Conservation (phyloP, 1,140 invertebrate genomes). For the Cheumatopsyche charites region DNA sequence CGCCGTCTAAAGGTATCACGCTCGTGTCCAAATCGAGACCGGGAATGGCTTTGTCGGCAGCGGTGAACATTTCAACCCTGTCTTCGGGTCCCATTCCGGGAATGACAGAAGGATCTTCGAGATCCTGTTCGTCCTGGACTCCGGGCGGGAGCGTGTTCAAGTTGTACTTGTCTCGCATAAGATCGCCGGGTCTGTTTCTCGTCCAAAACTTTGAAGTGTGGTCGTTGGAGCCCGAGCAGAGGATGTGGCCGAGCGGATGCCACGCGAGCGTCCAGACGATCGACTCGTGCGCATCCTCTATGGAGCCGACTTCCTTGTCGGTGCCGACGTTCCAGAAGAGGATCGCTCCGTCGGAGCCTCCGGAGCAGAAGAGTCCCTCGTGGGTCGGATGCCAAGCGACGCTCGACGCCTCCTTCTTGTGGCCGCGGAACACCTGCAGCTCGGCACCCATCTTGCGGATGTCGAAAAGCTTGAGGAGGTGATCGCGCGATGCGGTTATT, state of each 20-base stretch:
- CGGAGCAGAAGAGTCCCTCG: conserved; percentile 94
- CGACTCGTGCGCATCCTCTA: conserved; percentile 98
- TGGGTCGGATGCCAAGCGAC: conserved; percentile 98
- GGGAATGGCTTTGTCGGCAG: conserved; percentile 74
- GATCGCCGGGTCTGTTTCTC: conserved; percentile 95
- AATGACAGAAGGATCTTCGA: conserved; percentile 80
- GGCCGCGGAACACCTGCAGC: conserved; percentile 95
- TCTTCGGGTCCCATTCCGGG: conserved; percentile 97
- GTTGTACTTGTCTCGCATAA: conserved; percentile 97
- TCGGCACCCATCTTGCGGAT: conserved; percentile 93
- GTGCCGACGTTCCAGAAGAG: conserved; percentile 98
- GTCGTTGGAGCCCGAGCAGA: conserved; percentile 98
- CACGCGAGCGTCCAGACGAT: conserved; percentile 99
- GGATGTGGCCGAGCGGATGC: conserved; percentile 98
- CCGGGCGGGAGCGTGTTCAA: conserved; percentile 89
- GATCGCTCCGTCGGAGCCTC: conserved; percentile 96
- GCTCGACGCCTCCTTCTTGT: conserved; percentile 98
- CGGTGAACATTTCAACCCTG: conserved; percentile 72
- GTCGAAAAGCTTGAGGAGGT: conserved; percentile 98
- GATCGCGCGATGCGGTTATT: conserved; percentile 97
- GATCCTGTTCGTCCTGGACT: conserved; percentile 59
- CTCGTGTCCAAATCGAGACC: conserved; percentile 83
- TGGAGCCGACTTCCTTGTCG: conserved; percentile 97
- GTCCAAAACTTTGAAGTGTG: conserved; percentile 99
- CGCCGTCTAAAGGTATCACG: conserved; percentile 64